phyloP scores from a whole-genome alignment of 2,113 vertebrate genomes.

The Callaeas wilsoni region DNA sequence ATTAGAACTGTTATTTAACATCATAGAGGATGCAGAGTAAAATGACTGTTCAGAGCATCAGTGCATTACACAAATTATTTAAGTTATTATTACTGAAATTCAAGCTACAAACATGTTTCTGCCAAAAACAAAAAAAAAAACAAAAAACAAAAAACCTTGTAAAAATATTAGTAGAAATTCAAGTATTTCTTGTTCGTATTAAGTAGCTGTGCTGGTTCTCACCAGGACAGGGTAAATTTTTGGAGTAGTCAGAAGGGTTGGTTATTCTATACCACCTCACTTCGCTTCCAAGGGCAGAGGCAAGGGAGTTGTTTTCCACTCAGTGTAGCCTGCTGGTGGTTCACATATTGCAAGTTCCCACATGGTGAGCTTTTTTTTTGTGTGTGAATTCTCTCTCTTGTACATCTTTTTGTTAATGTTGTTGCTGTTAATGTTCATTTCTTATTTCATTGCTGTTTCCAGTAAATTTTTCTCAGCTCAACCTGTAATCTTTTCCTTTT shows the following conservation, averaged over 20 bases:
- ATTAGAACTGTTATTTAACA: neutral
- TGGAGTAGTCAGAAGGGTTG: neutral
- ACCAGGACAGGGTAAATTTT: neutral
- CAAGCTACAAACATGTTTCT: neutral
- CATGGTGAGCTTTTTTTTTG: neutral
- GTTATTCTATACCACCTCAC: neutral
- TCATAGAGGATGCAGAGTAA: neutral
- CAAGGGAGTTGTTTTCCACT: neutral
- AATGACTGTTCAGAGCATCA: neutral
- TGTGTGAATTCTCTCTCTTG: neutral
- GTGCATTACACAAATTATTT: neutral
- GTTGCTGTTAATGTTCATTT: neutral
- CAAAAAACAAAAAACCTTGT: neutral
- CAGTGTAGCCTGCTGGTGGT: accelerated
- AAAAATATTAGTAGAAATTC: neutral
- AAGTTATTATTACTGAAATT: neutral
- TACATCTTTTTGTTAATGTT: neutral
- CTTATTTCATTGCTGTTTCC: neutral
- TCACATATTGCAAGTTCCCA: neutral
- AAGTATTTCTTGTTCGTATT: neutral
- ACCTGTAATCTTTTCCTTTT: neutral
- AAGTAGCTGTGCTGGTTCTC: neutral
- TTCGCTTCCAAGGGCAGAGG: neutral
- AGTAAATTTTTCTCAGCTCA: neutral
- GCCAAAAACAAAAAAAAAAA: neutral